Base-by-base conservation (phyloP, 1,140 invertebrate genomes). In the Drosophila ananassae region DNA sequence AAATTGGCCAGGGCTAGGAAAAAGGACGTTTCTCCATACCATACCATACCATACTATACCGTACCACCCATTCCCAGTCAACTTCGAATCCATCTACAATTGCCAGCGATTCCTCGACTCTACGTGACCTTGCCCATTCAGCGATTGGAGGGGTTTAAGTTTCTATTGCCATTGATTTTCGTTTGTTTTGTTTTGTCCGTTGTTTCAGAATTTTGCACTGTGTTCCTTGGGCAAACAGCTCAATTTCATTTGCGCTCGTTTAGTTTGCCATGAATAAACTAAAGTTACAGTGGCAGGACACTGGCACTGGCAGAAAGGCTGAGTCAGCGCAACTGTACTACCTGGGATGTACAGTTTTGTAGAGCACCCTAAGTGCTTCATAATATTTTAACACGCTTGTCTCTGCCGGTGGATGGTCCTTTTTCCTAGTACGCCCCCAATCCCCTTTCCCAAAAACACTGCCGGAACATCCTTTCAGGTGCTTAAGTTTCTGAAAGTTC, bases 371-470 rank as follows among this genome's bases (percentile, higher is more conserved):
- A 85, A 87, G 82, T 87, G 82, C 82, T 87, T 87, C 78, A 87
- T 87, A 87, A 87, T 82, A 87, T 89, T 87, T 87, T 87, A 87
- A 87, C 82, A 79, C 78, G 62, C 64, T 72, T 54, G 75, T 75
- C 71, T 57, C 57, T 73, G 57, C 9, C 17, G 9, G 47, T 68
- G 74, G 52, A 52, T 37, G 32, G 50, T 47, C 13, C 30, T 32
- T 24, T 24, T 30, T 34, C 59, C 37, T 12, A 17, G 8, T 34
- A 21, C 30, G 17, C 9, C 10, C 25, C 17, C 12, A 4, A 4
- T 3, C 30, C 25, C 22, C n/a, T 17, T 6, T 0, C 34, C 34
- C 8, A 2, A 12, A 13, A 2, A 4, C 12, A 41, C 52, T 22
- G 9, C 10, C 37, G 25, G 37, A n/a, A n/a, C 63, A 46, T 55